Evolutionary conservation across 2,113 vertebrate genomes (phyloP).

Genomic region (Alosa alosa): DNA sequence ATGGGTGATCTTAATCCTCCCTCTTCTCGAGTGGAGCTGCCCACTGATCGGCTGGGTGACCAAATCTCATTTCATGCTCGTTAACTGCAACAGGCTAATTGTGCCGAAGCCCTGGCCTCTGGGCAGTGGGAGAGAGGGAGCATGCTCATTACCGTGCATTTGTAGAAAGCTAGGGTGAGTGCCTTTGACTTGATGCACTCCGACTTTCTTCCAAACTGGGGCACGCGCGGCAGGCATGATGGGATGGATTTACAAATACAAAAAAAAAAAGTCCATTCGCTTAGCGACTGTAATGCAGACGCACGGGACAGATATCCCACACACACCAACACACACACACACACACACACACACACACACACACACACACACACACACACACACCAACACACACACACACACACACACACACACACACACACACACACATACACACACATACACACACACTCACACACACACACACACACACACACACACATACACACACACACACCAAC

Average conservation of each 20-base stretch:
- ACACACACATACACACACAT: no score
- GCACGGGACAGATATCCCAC: not conserved
- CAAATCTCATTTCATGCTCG: constrained; percentile 70
- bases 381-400: not conserved
- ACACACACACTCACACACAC: not conserved
- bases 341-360: not conserved
- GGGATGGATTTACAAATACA: constrained; percentile 10
- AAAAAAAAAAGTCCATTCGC: not conserved
- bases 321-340: not conserved
- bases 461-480: not conserved
- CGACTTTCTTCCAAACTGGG: constrained; percentile 40
- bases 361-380: not conserved
- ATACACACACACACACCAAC: constrained; percentile 14
- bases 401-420: not conserved
- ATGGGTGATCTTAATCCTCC: constrained; percentile 42
- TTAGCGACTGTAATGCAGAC: not conserved
- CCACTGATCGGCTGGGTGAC: constrained; percentile 55
- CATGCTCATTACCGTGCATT: constrained; percentile 42
- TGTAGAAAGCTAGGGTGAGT: constrained; percentile 42
- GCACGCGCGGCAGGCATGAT: constrained; percentile 1
- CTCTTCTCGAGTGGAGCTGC: constrained; percentile 46
- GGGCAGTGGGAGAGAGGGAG: constrained; percentile 37
- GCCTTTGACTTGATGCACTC: constrained; percentile 49
- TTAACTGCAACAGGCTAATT: constrained; percentile 71
- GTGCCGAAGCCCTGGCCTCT: constrained; percentile 52